Evolutionary conservation across 2,888 invertebrate species (phyloP), one percentile per base, ranked within the genome.

Genomic region (Pandemis heparana): DNA sequence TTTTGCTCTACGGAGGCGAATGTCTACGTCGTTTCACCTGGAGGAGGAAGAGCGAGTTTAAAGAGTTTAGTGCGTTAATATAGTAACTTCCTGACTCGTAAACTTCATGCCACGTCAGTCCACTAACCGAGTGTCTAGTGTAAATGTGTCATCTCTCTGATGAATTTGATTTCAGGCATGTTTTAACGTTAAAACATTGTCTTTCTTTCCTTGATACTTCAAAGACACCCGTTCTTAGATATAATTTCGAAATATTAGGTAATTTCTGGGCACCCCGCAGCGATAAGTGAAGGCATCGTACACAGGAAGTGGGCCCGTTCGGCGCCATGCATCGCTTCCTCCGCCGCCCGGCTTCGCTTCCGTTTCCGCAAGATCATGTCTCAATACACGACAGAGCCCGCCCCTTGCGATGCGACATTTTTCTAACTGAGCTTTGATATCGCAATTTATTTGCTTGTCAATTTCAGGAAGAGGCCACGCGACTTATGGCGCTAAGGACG

Each of bases 371-470:
- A 77, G 80, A 87, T 89, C 88, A 86, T 90, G 85, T 85, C 87
- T 81, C 78, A 79, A 83, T 80, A 84, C 85, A 85, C 83, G 86
- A 83, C 86, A 81, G 83, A 79, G 78, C 79, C 87, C 87, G 87
- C 89, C 90, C 86, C 87, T 83, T 80, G 80, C 79, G 80, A 80
- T 80, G 82, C 82, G 82, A 87, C 89, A 89, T 90, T 91, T 91
- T 90, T 87, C 89, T 83, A 84, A 87, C 81, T 82, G 82, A 85
- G 85, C 89, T 90, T 89, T 91, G 90, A 92, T 90, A 88, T 87
- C 77, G 85, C 90, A 86, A 94, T 94, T 93, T 94, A 94, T 94
- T 92, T 90, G 87, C 85, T 89, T 94, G 93, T 94, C 94, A 92
- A 91, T 88, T 86, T 85, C 93, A 92, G 94, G 92, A 94, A 92